These are phyloP conservation scores for Charaxes varanes DNA, from an alignment of 1,140 invertebrate species.

Conservation along the genomic window DNA sequence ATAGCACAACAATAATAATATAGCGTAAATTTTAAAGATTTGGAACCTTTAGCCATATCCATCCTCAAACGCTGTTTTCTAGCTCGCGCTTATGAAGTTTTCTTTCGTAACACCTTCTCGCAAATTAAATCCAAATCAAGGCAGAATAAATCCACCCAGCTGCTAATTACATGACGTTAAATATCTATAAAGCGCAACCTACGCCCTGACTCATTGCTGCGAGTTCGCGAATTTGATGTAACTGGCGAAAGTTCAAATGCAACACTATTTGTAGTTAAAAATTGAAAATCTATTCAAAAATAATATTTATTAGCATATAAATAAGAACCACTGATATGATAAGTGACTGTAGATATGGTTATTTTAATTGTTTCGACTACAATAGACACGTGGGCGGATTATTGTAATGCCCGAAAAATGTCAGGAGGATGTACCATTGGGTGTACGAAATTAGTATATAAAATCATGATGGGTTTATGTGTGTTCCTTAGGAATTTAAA, in stretches of 20 bases:
- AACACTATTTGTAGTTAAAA: constrained; percentile 6
- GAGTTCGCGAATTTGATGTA: constrained; percentile 18
- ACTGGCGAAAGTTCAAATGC: constrained; percentile 12
- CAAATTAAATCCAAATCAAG: too few relatives aligned
- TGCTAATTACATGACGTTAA: constrained; percentile 13
- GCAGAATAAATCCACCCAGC: too few relatives aligned
- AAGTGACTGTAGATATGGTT: not conserved
- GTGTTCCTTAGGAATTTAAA: too few relatives aligned
- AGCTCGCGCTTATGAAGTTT: too few relatives aligned
- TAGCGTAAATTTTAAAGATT: too few relatives aligned
- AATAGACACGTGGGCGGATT: constrained; percentile 41
- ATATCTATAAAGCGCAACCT: constrained; percentile 13
- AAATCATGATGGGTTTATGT: too few relatives aligned
- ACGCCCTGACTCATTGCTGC: constrained; percentile 15
- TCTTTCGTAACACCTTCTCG: too few relatives aligned
- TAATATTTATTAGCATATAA: not conserved
- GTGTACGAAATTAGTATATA: constrained; percentile 4
- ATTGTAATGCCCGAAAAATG: constrained; percentile 48
- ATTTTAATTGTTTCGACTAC: constrained; percentile 28
- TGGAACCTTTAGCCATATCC: too few relatives aligned
- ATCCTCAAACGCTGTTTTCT: too few relatives aligned
- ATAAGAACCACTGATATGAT: constrained; percentile 6
- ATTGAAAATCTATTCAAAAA: constrained; percentile 1
- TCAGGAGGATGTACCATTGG: constrained; percentile 31
- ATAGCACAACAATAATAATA: too few relatives aligned